Evolutionary conservation across 2,888 invertebrate genomes (phyloP), one percentile per base, ranked within the genome.

Genomic region (Philonicus albiceps): DNA sequence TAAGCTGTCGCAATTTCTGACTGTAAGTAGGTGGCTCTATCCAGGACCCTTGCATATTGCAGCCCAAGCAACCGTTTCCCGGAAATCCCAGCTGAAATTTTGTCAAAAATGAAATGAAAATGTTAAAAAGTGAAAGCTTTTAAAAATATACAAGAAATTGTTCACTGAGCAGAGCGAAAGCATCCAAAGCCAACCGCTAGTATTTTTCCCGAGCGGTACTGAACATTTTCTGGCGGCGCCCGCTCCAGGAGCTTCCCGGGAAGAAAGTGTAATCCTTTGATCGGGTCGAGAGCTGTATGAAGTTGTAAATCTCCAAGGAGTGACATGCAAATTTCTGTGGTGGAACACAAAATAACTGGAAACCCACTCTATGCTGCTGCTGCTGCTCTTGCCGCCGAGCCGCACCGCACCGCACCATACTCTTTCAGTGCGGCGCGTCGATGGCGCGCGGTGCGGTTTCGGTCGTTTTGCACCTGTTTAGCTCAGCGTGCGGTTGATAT

Each of bases 261-360:
- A 40, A 76, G 76, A 40, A 76, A 22, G 37, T 37, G 76, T 76
- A 78, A 78, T 78, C 78, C 78, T 49, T 78, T 78, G 78, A 78
- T 78, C 78, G 64, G 78, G 78, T 49, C 78, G 64, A 53, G 30
- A 78, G 49, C 30, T 49, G 81, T 64, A 43, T 55, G 55, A 81
- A 81, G 81, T 81, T 81, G 81, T 81, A 81, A 81, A 81, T 64
- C 64, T 81, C 81, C 19, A 30, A 55, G 49, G 55, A 81, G 64
- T 81, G 81, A 81, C 64, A 81, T 81, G 81, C 37, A 81, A 81
- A 55, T 81, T 81, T 64, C 64, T 64, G 64, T 11, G 64, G 64
- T 27, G 27, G 64, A 64, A 13, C 64, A 64, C 64, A 64, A 27
- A 7, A 64, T 64, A 64, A 64, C 64, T 11, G 22, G 22, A 27